These are phyloP conservation scores for Chrysolina americana DNA, from an alignment of 2,888 invertebrate species.

Conservation along the genomic window DNA sequence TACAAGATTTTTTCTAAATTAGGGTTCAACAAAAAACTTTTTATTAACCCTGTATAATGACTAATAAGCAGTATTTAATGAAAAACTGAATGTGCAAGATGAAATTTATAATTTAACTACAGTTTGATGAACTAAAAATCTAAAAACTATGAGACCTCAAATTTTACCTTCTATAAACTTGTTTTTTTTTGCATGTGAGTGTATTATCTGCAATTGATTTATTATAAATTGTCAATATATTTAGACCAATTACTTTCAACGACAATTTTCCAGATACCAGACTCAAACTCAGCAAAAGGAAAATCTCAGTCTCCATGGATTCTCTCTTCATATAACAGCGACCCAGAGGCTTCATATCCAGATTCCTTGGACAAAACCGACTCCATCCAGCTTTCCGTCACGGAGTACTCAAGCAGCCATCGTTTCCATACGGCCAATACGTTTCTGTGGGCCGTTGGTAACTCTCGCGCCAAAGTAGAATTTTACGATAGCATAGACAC, in stretches of 20 bases:
- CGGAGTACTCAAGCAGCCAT: conserved; percentile 60
- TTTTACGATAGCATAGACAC: conserved; percentile 82
- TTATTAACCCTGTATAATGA: too few relatives aligned
- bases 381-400: conserved; percentile 56
- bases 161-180: too few relatives aligned
- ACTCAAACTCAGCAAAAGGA: conserved; percentile 63
- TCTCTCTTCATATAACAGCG: conserved; percentile 68
- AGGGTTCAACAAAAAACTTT: too few relatives aligned
- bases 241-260: not conserved
- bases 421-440: conserved; percentile 71
- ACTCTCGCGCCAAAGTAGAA: conserved; percentile 61
- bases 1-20: too few relatives aligned
- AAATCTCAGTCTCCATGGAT: conserved; percentile 69
- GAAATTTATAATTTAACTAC: too few relatives aligned
- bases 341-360: conserved; percentile 64
- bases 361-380: conserved; percentile 69
- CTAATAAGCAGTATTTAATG: too few relatives aligned
- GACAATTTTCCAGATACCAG: conserved; percentile 54
- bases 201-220: too few relatives aligned
- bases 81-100: too few relatives aligned
- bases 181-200: too few relatives aligned
- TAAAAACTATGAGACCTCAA: too few relatives aligned
- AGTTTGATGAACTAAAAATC: too few relatives aligned
- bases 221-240: not conserved
- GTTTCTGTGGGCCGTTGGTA: conserved; percentile 72